Evolutionary conservation across 2,888 invertebrate species (phyloP).

Genomic region (Melinaea menophilus): DNA sequence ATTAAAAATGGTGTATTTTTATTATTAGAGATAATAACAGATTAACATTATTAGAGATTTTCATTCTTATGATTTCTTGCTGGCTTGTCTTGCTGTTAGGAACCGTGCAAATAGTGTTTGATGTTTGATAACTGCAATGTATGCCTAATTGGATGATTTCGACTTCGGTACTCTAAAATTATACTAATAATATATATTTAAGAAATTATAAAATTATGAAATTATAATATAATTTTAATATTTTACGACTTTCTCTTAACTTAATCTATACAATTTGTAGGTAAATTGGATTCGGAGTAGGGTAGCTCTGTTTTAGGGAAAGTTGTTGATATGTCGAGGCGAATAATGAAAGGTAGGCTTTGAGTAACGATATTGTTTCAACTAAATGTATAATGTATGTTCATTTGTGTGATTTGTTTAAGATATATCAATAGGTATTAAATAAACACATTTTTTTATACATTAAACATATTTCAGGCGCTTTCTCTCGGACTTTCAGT

Average conservation of each 20-base stretch:
- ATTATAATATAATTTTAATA: not conserved
- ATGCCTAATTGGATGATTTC: too few relatives aligned
- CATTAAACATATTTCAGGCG: constrained; percentile 44
- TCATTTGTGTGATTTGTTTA: not conserved
- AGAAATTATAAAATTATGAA: too few relatives aligned
- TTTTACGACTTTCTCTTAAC: constrained; percentile 20
- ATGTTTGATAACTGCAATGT: too few relatives aligned
- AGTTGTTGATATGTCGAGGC: constrained; percentile 27
- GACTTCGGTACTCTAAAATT: too few relatives aligned
- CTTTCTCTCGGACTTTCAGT: constrained; percentile 69
- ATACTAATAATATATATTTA: too few relatives aligned
- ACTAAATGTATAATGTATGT: constrained; percentile 9
- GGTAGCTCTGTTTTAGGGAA: constrained; percentile 63
- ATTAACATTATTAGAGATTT: too few relatives aligned
- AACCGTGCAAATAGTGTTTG: too few relatives aligned
- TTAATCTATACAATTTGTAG: constrained; percentile 46
- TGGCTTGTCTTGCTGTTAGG: too few relatives aligned
- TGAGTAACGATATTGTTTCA: constrained; percentile 28
- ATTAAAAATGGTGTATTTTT: too few relatives aligned
- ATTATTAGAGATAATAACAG: too few relatives aligned
- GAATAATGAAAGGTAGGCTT: constrained; percentile 30
- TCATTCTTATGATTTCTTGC: too few relatives aligned
- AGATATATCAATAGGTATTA: not conserved
- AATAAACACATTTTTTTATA: not conserved
- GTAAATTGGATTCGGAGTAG: constrained; percentile 74